A percentile compares a stretch with the other conserved stretches of the same genome.
Evolutionary conservation across 1,140 invertebrate species (phyloP).

Genomic region (Heterodera schachtii): DNA sequence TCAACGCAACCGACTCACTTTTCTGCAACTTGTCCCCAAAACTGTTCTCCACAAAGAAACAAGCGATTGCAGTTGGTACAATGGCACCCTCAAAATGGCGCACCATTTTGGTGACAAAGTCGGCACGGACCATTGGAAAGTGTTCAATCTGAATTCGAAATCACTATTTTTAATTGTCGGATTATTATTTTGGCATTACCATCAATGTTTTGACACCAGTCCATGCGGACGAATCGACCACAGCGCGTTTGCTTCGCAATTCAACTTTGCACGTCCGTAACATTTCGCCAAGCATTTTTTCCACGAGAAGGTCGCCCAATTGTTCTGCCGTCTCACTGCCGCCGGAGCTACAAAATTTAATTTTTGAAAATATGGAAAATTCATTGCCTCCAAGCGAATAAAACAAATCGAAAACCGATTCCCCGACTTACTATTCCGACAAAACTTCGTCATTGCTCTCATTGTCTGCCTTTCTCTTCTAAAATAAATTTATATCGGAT

Average conservation of each 20-base stretch:
- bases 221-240: background rate
- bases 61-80: slow-evolving; percentile 29
- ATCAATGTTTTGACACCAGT: background rate
- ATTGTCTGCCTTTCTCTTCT: background rate
- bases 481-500: background rate
- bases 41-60: slow-evolving; percentile 40
- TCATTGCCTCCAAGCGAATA: background rate
- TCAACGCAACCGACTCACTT: slow-evolving; percentile 5
- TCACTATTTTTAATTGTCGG: too few species aligned
- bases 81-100: slow-evolving; percentile 17
- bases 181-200: background rate
- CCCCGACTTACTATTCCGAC: background rate
- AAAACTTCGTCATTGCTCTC: background rate
- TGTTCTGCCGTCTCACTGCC: background rate
- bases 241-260: background rate
- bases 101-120: slow-evolving; percentile 30
- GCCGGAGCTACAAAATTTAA: background rate
- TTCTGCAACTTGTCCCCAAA: slow-evolving; percentile 29
- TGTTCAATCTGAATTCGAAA: slow-evolving; percentile 2
- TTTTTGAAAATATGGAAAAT: background rate
- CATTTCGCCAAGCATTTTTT: slow-evolving; percentile 9
- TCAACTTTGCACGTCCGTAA: slow-evolving; percentile 1
- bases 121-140: slow-evolving; percentile 7
- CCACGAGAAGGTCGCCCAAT: slow-evolving; percentile 11
- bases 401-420: too few species aligned